Conservation (phyloP, 2,113 vertebrate genomes). For the Crocuta crocuta region DNA sequence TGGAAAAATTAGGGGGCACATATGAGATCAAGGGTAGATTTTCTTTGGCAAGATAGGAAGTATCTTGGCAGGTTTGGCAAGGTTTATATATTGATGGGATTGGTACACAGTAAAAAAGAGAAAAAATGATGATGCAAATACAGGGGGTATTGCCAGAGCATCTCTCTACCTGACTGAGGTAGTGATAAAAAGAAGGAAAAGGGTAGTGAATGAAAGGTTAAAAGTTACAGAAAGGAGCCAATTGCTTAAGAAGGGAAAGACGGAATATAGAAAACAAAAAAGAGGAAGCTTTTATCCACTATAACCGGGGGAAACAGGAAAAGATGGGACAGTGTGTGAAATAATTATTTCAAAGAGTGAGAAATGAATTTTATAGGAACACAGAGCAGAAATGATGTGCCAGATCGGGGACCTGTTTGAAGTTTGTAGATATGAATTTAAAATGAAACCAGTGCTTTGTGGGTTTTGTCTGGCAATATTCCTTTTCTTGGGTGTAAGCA, state of each 20-base stretch:
- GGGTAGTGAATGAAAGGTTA: background rate
- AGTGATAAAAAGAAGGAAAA: background rate
- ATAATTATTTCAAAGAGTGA: conserved; percentile 43
- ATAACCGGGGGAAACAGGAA: background rate
- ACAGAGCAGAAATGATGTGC: conserved; percentile 33
- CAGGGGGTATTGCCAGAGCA: background rate
- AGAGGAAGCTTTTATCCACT: background rate
- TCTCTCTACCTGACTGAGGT: background rate
- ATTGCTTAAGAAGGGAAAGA: background rate
- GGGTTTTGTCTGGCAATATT: conserved; percentile 15
- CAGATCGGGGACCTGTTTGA: background rate
- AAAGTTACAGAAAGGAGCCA: background rate
- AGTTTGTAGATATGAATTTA: conserved; percentile 32
- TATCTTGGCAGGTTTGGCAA: background rate
- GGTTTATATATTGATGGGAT: background rate
- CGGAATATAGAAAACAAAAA: background rate
- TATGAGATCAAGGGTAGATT: background rate
- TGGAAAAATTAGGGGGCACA: background rate
- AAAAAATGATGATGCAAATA: background rate
- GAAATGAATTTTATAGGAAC: conserved; percentile 51
- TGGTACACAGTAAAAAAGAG: background rate
- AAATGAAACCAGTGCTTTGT: background rate
- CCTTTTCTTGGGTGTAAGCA: background rate
- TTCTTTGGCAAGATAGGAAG: background rate
- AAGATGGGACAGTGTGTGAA: conserved; percentile 12